phyloP scores from a whole-genome alignment of 2,797 vertebrate genomes.

The Falco novaeseelandiae region DNA sequence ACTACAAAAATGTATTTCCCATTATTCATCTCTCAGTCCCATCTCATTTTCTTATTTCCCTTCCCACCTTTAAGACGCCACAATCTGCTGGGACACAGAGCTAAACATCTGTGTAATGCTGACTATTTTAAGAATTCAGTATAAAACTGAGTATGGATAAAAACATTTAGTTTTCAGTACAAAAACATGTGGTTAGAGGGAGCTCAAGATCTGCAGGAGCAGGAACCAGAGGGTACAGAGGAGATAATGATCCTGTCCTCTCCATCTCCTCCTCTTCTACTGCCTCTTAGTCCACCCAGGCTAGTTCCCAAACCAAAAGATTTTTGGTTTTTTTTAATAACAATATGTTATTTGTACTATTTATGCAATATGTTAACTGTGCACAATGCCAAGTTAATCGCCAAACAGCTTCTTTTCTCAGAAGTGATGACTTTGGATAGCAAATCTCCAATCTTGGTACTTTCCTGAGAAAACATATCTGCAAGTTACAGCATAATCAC shows the following conservation, averaged over 20 bases:
- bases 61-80: background rate
- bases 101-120: background rate
- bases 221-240: background rate
- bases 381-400: background rate
- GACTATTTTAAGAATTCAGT: background rate
- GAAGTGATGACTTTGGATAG: background rate
- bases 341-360: background rate
- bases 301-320: background rate
- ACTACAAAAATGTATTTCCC: background rate
- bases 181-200: background rate
- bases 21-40: background rate
- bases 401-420: background rate
- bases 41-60: background rate
- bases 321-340: background rate
- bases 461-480: background rate
- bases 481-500: background rate
- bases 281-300: background rate
- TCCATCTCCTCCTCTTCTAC: background rate
- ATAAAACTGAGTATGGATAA: background rate
- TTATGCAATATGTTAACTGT: background rate
- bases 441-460: fast-evolving
- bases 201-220: background rate
- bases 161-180: background rate
- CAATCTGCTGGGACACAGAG: background rate
- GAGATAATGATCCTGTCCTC: background rate